Evolutionary conservation across 1,140 invertebrate genomes (phyloP), one percentile per base, ranked within the genome.

Genomic region (Eulimnadia texana): DNA sequence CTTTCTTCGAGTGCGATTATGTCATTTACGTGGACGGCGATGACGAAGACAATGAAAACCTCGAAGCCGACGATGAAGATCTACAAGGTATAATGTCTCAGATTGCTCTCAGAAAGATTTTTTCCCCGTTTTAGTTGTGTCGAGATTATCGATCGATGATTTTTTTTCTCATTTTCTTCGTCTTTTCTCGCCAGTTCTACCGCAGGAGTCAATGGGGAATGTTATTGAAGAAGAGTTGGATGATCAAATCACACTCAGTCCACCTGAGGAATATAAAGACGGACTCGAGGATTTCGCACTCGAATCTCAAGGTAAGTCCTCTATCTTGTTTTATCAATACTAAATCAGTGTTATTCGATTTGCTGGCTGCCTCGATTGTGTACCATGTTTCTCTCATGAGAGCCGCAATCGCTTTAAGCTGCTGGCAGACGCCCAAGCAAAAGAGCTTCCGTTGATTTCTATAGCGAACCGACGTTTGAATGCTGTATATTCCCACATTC

Each of bases 1-100:
- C 88, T 72, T 89, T 88, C 72, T 89, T 89, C 70, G 87, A 89
- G 61, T 86, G 86, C 1, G 86, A 90, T 73, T 90, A 90, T 68
- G 88, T 90, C 64, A 89, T 90, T 66, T 73, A 89, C 24, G 87
- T 89, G 53, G 81, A 86, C 47, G 33, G 33, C 33, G 33, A 42
- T 42, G 86, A 89, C 68, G 86, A 90, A 68, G 86, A 84, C 65
- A 83, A 84, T 66, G 24, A 64, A n/a, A 84, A 42, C 33, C 33
- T 42, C 33, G 6, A 42, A 6, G 33, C 6, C 6, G 33, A 42
- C 16, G 33, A 42, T 42, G 33, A 42, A 42, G 33, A 42, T 6
- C 6, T 42, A 9, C 33, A 42, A 42, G 33, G 33, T 42, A 42
- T n/a, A n/a, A n/a, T n/a, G n/a, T n/a, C n/a, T n/a, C n/a, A n/a